A percentile compares a stretch with the other conserved stretches of the same genome.
These are phyloP conservation scores for Philopotamus ludificatus DNA, from an alignment of 1,140 invertebrate species.

Conservation along the genomic window DNA sequence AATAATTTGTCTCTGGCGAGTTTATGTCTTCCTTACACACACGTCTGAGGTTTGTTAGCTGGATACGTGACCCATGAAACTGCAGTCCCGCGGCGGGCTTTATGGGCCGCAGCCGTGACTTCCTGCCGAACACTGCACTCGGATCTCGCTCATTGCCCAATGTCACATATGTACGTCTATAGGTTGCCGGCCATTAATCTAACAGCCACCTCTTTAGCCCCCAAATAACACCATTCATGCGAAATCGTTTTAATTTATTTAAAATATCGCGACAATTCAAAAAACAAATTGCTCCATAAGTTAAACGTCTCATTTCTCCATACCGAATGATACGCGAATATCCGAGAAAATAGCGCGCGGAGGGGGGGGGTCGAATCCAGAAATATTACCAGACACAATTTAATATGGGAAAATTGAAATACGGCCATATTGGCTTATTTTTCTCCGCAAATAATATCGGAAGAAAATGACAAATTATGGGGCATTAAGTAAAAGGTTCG, in stretches of 20 bases:
- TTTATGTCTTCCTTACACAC: conserved; percentile 20
- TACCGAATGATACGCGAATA: not conserved
- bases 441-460: conserved; percentile 28
- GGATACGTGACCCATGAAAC: conserved; percentile 30
- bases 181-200: no score
- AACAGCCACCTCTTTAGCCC: no score
- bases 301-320: not conserved
- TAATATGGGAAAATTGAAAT: conserved; percentile 25
- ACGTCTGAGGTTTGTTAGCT: conserved; percentile 31
- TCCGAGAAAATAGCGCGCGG: not conserved
- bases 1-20: conserved; percentile 25
- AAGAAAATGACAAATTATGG: conserved; percentile 35
- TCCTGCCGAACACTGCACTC: conserved; percentile 27
- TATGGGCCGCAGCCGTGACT: conserved; percentile 30
- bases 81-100: conserved; percentile 23
- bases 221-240: no score
- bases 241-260: no score
- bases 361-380: conserved; percentile 2
- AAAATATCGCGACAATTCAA: no score
- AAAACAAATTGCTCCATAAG: no score
- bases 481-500: conserved; percentile 32
- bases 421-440: conserved; percentile 25
- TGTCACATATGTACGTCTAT: not conserved
- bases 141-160: conserved; percentile 4
- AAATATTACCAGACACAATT: conserved; percentile 17